phyloP scores from a whole-genome alignment of 2,797 vertebrate genomes.

The Dermochelys coriacea region DNA sequence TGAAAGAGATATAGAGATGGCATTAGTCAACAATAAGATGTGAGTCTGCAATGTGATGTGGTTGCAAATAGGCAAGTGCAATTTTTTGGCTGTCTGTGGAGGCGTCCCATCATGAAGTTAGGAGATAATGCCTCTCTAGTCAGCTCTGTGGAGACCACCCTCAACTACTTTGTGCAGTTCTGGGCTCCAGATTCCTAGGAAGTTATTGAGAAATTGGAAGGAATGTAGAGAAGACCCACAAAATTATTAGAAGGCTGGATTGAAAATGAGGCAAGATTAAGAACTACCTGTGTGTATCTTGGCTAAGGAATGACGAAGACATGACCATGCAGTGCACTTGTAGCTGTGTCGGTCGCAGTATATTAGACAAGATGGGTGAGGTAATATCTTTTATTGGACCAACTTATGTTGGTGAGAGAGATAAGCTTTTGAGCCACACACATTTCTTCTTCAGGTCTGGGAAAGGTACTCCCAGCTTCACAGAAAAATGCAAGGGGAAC shows the following conservation, averaged over 20 bases:
- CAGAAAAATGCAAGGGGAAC: too few species aligned
- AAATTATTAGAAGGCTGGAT: neutral
- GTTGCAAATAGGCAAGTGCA: neutral
- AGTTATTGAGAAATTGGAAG: neutral
- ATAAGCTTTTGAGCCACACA: too few species aligned
- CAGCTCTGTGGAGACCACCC: neutral
- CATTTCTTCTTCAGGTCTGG: too few species aligned
- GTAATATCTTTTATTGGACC: too few species aligned
- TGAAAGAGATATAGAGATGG: neutral
- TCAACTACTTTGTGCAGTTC: neutral
- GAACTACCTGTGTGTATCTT: neutral
- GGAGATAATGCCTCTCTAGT: neutral
- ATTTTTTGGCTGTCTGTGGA: neutral
- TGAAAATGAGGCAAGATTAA: neutral
- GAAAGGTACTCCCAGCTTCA: too few species aligned
- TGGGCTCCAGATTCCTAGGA: neutral
- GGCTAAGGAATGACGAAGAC: neutral
- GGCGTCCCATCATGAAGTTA: rapidly evolving
- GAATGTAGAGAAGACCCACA: neutral
- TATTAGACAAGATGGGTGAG: too few species aligned
- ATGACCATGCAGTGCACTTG: neutral
- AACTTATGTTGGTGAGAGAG: too few species aligned
- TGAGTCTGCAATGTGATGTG: neutral
- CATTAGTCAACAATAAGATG: neutral
- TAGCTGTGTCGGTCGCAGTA: too few species aligned